Evolutionary conservation across 2,888 invertebrate species (phyloP), one percentile per base, ranked within the genome.

Genomic region (Amblyjoppa fuscipennis): DNA sequence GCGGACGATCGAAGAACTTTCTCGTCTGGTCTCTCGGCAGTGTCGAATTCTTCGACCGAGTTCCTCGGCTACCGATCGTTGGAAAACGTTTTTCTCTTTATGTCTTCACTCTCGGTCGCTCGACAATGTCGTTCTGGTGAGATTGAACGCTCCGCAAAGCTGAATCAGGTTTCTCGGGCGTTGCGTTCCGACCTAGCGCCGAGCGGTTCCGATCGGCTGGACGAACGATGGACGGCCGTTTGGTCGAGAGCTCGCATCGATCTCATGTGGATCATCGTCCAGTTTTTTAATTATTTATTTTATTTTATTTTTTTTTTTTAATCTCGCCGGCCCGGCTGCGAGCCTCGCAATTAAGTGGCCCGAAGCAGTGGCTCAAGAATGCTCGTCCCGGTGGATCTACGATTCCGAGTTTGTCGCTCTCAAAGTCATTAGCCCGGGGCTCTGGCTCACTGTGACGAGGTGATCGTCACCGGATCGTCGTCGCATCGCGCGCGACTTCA

Each of bases 401-500:
- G n/a, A 64, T 53, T 73, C 75, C 85, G 59, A 79, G 82, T 82
- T 79, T 56, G 85, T 71, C 64, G 84, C 73, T 89, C 90, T 91
- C 92, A 92, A 92, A 92, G 92, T 90, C 92, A 91, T 89, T 90
- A 20, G 92, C 92, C 90, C 84, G 88, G 56, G 91, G 91, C 92
- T 91, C 88, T 90, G 90, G 89, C 88, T 86, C 89, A 91, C 90
- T 88, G 89, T 89, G 88, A 89, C 87, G 86, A 89, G 88, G 89
- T 89, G 87, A 88, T 83, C 83, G 75, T 71, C 56, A 64, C 7
- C 13, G 61, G 25, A 41, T 83, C 68, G 77, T 49, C 70, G 69
- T 78, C 31, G 25, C 31, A 79, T 73, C 81, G 77, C 68, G 70
- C 69, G 59, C 16, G 38, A 4, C 38, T 38, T 9, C 7, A 6